phyloP scores from a whole-genome alignment of 2,113 vertebrate genomes.

The Peromyscus californicus region DNA sequence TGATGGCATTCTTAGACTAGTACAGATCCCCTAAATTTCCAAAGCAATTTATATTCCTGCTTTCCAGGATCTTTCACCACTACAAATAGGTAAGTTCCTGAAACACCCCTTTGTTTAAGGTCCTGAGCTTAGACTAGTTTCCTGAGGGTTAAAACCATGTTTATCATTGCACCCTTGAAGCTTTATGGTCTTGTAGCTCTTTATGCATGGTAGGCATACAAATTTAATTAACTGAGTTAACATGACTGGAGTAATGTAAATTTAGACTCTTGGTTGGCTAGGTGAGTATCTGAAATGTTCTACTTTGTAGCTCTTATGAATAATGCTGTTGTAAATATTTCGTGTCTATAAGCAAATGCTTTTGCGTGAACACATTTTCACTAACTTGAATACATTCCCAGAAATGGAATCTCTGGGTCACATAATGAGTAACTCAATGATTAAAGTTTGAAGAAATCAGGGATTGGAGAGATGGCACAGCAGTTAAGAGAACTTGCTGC shows the following conservation, averaged over 20 bases:
- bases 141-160: not conserved
- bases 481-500: not conserved
- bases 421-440: not conserved
- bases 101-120: not conserved
- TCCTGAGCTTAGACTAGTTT: not conserved
- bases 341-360: not conserved
- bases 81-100: not conserved
- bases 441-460: not conserved
- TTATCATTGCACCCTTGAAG: not conserved
- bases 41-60: not conserved
- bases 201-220: not conserved
- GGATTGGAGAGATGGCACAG: too few species aligned
- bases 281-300: not conserved
- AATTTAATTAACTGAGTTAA: not conserved
- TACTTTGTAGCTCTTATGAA: not conserved
- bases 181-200: not conserved
- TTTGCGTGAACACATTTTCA: not conserved
- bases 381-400: not conserved
- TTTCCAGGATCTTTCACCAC: not conserved
- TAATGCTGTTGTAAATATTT: not conserved
- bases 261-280: not conserved
- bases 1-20: not conserved
- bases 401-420: not conserved
- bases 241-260: not conserved
- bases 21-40: not conserved